Conservation (phyloP, 2,888 invertebrate species). For the Hydrotaea cyrtoneurina region DNA sequence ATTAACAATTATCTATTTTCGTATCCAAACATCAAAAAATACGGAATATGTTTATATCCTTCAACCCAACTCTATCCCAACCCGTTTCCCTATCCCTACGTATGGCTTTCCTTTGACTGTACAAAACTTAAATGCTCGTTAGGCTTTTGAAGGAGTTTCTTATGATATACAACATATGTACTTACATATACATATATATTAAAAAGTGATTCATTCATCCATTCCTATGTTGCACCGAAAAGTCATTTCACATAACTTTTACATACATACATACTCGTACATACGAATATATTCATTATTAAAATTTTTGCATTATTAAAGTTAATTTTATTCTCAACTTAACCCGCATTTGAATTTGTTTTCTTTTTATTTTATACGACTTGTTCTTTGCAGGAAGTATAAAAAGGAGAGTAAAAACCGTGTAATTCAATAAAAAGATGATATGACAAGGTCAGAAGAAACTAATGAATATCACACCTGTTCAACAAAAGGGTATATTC, state of each 20-base stretch:
- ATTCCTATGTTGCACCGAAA: conserved; percentile 50
- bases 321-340: conserved; percentile 30
- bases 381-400: not conserved
- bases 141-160: conserved; percentile 24
- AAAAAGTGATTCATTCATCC: too few relatives aligned
- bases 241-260: conserved; percentile 22
- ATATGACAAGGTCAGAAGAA: too few relatives aligned
- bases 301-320: conserved; percentile 48
- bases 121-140: conserved; percentile 34
- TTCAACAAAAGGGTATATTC: too few relatives aligned
- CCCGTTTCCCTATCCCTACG: too few relatives aligned
- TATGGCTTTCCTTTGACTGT: not conserved
- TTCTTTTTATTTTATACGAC: not conserved
- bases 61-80: not conserved
- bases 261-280: conserved; percentile 47
- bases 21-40: conserved; percentile 16
- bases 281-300: conserved; percentile 36
- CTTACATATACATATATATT: not conserved
- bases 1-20: conserved; percentile 19
- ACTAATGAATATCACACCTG: too few relatives aligned
- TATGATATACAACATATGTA: not conserved
- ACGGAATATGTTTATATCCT: conserved; percentile 24
- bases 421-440: too few relatives aligned
- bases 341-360: not conserved
- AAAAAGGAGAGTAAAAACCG: too few relatives aligned